phyloP scores from a whole-genome alignment of 2,797 vertebrate species.

The Rhynchotus rufescens region DNA sequence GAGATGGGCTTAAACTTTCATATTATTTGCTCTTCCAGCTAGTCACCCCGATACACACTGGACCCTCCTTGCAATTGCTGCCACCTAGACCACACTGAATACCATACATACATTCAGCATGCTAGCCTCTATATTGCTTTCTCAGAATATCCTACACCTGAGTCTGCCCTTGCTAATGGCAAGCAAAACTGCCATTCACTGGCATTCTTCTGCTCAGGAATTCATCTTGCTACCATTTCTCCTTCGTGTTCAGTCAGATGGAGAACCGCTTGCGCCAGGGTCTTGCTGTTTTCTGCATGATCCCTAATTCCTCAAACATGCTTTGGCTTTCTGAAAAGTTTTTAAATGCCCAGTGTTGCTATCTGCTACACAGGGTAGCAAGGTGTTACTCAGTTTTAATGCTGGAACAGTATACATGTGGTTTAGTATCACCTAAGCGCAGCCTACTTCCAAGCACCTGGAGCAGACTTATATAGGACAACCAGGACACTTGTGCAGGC shows the following conservation, averaged over 20 bases:
- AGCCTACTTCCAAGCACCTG: constrained; percentile 1
- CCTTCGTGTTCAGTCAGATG: neutral
- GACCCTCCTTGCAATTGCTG: neutral
- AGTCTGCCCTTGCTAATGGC: neutral
- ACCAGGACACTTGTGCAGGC: neutral
- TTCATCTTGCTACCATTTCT: neutral
- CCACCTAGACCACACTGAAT: neutral
- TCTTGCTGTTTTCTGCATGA: neutral
- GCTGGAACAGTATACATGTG: neutral
- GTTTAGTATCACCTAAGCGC: neutral
- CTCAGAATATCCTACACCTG: neutral
- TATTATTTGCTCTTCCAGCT: neutral
- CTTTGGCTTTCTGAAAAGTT: neutral
- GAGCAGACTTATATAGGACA: neutral
- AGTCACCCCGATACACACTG: neutral
- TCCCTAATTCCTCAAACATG: neutral
- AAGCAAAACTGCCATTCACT: neutral
- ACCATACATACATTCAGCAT: neutral
- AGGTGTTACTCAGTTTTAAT: neutral
- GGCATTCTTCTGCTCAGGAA: neutral
- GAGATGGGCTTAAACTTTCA: neutral
- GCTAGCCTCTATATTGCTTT: neutral
- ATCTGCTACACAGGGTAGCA: neutral
- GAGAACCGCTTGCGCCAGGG: neutral
- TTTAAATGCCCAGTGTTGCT: neutral